phyloP scores from a whole-genome alignment of 2,113 vertebrate genomes.

The Chaetodon trifascialis region DNA sequence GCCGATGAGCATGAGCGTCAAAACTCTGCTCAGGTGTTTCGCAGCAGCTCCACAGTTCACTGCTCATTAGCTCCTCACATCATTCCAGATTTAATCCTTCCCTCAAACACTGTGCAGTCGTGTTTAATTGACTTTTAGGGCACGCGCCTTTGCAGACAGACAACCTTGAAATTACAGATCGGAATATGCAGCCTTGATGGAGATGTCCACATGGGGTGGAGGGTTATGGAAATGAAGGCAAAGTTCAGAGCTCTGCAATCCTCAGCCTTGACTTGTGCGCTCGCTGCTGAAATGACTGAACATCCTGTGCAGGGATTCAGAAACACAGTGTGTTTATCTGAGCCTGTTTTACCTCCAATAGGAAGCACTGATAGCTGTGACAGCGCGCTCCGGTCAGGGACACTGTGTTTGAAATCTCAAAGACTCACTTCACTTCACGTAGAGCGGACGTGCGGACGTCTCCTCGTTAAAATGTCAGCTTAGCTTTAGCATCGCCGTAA shows the following conservation, averaged over 20 bases:
- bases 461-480: not conserved
- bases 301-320: not conserved
- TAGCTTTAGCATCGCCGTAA: not conserved
- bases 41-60: constrained; percentile 19
- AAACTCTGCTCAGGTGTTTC: constrained; percentile 4
- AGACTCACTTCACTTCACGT: no score
- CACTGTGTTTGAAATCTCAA: not conserved
- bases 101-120: constrained; percentile 35
- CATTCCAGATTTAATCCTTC: constrained; percentile 52
- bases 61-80: constrained; percentile 48
- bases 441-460: not conserved
- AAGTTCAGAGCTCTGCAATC: constrained; percentile 18
- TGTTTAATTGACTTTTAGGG: constrained; percentile 62
- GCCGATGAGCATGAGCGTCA: not conserved
- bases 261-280: constrained; percentile 30
- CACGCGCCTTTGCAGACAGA: constrained; percentile 43
- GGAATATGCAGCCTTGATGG: constrained; percentile 53
- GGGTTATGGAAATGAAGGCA: constrained; percentile 47
- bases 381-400: no score
- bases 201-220: constrained; percentile 32
- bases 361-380: not conserved
- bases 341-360: not conserved
- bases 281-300: constrained; percentile 3
- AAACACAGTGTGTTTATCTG: not conserved
- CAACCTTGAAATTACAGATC: constrained; percentile 62